Percentiles rank a stretch among this genome's conserved stretches.
Evolutionary conservation across 2,888 invertebrate species (phyloP).

Genomic region (Chaitophorus viminalis): DNA sequence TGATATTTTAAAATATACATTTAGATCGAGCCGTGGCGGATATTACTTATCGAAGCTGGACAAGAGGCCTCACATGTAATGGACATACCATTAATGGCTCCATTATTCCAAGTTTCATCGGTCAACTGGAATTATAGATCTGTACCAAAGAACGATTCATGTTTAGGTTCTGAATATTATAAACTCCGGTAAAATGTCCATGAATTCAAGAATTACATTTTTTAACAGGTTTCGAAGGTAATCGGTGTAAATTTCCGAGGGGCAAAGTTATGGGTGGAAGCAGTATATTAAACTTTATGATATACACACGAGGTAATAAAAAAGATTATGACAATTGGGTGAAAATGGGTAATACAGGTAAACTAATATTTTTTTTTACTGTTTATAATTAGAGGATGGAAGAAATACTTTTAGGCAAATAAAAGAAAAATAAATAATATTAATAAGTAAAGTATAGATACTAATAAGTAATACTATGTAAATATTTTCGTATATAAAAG

Average conservation of each 20-base stretch:
- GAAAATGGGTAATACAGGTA: slow-evolving; percentile 74
- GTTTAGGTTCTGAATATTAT: slow-evolving; percentile 65
- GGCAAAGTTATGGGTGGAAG: slow-evolving; percentile 87
- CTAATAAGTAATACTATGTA: too few species aligned
- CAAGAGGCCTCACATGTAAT: too few species aligned
- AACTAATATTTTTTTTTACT: not conserved
- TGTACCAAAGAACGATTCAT: slow-evolving; percentile 68
- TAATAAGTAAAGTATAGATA: too few species aligned
- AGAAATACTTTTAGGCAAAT: too few species aligned
- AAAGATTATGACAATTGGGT: slow-evolving; percentile 83
- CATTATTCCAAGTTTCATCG: slow-evolving; percentile 62
- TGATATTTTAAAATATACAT: too few species aligned
- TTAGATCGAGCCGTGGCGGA: too few species aligned
- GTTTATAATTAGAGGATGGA: too few species aligned
- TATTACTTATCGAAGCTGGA: too few species aligned
- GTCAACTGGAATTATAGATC: slow-evolving; percentile 71
- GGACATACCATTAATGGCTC: too few species aligned
- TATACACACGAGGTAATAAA: slow-evolving; percentile 78
- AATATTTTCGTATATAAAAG: too few species aligned
- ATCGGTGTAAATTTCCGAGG: slow-evolving; percentile 64
- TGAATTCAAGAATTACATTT: not conserved
- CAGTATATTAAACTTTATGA: slow-evolving; percentile 83
- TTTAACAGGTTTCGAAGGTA: slow-evolving; percentile 59
- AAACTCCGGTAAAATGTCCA: not conserved
- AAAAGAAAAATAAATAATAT: too few species aligned